phyloP scores from a whole-genome alignment of 2,113 vertebrate genomes.

The Rhinolophus sinicus region DNA sequence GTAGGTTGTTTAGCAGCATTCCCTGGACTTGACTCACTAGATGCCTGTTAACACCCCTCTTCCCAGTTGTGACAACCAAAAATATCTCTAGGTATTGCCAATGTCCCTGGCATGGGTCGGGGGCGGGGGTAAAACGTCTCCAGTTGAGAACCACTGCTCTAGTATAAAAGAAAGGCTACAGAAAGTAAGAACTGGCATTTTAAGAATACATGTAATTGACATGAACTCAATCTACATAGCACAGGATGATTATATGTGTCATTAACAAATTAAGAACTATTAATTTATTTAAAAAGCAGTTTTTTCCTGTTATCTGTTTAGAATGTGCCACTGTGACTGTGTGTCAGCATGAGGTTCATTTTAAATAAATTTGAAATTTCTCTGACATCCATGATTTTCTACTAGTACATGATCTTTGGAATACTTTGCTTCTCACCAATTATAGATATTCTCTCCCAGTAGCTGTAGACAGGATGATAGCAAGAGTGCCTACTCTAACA shows the following conservation, averaged over 20 bases:
- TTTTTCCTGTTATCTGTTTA: slow-evolving; percentile 31
- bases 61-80: neutral
- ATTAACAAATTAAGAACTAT: slow-evolving; percentile 31
- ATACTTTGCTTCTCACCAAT: neutral
- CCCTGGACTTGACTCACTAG: neutral
- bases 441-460: neutral
- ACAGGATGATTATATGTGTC: neutral
- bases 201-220: neutral
- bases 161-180: neutral
- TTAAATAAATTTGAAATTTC: slow-evolving; percentile 60
- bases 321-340: slow-evolving; percentile 16
- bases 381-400: neutral
- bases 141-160: neutral
- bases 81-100: neutral
- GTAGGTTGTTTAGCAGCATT: neutral
- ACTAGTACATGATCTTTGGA: neutral
- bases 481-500: neutral
- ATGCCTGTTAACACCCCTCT: neutral
- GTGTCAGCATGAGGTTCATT: neutral
- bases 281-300: neutral
- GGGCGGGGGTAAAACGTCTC: neutral
- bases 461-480: neutral
- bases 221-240: neutral
- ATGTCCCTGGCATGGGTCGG: neutral
- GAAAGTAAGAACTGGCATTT: neutral